Conservation (phyloP, 1,140 invertebrate species). For the Laupala kohalensis region DNA sequence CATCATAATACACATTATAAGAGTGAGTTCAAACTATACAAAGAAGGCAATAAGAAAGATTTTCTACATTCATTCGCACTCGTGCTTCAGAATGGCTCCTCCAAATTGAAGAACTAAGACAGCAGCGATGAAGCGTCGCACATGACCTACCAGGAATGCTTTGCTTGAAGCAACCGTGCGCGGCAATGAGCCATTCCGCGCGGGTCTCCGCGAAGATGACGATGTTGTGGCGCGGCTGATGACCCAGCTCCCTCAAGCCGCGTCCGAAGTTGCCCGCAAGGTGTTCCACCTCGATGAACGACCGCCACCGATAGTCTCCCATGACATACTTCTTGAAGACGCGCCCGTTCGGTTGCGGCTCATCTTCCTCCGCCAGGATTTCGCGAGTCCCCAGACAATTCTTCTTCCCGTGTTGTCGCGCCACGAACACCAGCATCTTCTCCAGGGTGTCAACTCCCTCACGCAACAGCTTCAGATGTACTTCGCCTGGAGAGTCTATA, state of each 20-base stretch:
- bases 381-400: constrained; percentile 81
- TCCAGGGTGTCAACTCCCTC: constrained; percentile 77
- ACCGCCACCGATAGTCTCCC: constrained; percentile 87
- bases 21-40: no score
- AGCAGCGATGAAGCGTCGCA: not conserved
- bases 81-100: no score
- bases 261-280: constrained; percentile 62
- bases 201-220: constrained; percentile 95
- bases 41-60: no score
- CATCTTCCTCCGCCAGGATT: constrained; percentile 85
- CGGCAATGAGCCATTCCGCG: constrained; percentile 92
- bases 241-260: constrained; percentile 53
- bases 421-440: constrained; percentile 67
- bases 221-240: constrained; percentile 54
- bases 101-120: no score
- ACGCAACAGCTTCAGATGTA: constrained; percentile 55
- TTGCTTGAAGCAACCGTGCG: constrained; percentile 86
- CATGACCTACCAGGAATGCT: constrained; percentile 59
- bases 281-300: constrained; percentile 64
- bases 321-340: constrained; percentile 95
- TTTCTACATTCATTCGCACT: no score
- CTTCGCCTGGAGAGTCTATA: constrained; percentile 44
- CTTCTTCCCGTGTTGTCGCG: constrained; percentile 52
- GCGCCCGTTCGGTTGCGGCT: constrained; percentile 78
- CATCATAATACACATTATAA: no score